Conservation (phyloP, 2,797 vertebrate genomes). For the Xenopus petersii region DNA sequence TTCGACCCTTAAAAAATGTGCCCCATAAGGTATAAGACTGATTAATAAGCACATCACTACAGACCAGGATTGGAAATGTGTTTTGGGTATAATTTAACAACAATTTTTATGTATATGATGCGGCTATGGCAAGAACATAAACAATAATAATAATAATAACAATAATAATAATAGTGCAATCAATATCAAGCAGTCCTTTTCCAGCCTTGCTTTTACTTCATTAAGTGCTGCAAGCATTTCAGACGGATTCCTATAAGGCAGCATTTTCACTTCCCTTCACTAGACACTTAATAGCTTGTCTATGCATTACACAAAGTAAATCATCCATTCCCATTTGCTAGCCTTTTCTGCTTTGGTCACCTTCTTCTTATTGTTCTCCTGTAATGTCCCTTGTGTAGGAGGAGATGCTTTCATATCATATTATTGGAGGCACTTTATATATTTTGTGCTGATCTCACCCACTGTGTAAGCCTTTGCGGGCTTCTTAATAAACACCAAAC, state of each 20-base stretch:
- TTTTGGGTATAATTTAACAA: too few relatives aligned
- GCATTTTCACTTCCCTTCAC: neutral
- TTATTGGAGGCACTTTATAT: neutral
- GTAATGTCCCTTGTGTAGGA: neutral
- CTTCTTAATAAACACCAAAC: too few relatives aligned
- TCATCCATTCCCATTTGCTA: conserved; percentile 8
- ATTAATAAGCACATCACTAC: too few relatives aligned
- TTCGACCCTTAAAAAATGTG: too few relatives aligned
- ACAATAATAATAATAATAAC: too few relatives aligned
- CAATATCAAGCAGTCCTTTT: too few relatives aligned
- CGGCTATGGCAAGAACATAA: too few relatives aligned
- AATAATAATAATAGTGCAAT: too few relatives aligned
- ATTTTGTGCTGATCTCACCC: conserved; percentile 2
- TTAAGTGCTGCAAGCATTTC: neutral
- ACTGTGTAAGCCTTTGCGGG: neutral
- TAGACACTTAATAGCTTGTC: conserved; percentile 9
- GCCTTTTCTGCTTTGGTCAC: neutral
- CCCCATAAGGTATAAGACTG: too few relatives aligned
- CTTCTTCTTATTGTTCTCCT: conserved; percentile 2
- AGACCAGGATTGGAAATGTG: too few relatives aligned
- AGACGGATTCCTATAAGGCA: conserved; percentile 3
- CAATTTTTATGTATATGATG: too few relatives aligned
- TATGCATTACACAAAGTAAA: conserved; percentile 4
- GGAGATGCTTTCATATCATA: neutral
- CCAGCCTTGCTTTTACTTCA: too few relatives aligned